Conservation (phyloP, 2,888 invertebrate genomes). For the Parnassius smintheus region DNA sequence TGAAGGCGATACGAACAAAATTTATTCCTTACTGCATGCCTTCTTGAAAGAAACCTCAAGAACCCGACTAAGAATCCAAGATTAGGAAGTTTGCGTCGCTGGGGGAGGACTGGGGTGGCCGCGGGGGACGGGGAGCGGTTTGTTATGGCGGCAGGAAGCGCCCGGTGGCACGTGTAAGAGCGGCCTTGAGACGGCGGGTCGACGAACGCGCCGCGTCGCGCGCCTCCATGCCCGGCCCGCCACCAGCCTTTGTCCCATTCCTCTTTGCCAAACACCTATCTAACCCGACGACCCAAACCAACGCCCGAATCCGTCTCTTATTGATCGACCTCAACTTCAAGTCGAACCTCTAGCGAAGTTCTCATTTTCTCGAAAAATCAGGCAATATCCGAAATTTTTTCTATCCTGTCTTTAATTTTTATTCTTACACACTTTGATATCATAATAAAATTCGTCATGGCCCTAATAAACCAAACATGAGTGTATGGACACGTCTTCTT, state of each 20-base stretch:
- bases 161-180: slow-evolving; percentile 73
- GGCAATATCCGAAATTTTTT: too few species aligned
- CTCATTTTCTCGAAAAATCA: too few species aligned
- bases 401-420: too few species aligned
- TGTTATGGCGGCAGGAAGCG: slow-evolving; percentile 77
- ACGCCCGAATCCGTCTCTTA: slow-evolving; percentile 32
- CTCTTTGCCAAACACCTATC: slow-evolving; percentile 38
- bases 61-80: slow-evolving; percentile 35
- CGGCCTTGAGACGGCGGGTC: slow-evolving; percentile 78
- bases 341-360: too few species aligned
- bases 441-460: too few species aligned
- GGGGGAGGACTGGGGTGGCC: slow-evolving; percentile 42
- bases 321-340: slow-evolving; percentile 24
- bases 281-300: slow-evolving; percentile 22
- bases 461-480: slow-evolving; percentile 27
- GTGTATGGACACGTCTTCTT: too few species aligned
- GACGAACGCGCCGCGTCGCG: slow-evolving; percentile 65
- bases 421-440: too few species aligned
- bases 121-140: slow-evolving; percentile 65
- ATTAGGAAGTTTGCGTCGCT: slow-evolving; percentile 38
- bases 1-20: too few species aligned
- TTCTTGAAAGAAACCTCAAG: slow-evolving; percentile 30
- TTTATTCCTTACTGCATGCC: too few species aligned
- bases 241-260: slow-evolving; percentile 52
- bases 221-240: slow-evolving; percentile 46